These are phyloP conservation scores for Eulemur macaco DNA, from an alignment of 2,113 vertebrate genomes.

Conservation along the genomic window DNA sequence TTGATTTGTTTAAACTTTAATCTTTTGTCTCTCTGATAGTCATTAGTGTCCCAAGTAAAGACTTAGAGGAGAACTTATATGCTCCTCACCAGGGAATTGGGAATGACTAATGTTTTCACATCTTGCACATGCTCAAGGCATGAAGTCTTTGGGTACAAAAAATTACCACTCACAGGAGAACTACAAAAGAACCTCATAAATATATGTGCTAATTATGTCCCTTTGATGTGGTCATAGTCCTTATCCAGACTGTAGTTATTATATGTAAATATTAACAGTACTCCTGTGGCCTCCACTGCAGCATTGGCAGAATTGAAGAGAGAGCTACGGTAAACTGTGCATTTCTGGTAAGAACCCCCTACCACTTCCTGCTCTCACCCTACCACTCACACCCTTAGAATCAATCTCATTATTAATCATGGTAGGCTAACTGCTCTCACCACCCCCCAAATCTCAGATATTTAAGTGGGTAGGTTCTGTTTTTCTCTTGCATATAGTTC, in stretches of 20 bases:
- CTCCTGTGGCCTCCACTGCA: background rate
- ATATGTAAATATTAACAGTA: background rate
- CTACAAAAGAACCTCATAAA: background rate
- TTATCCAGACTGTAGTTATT: background rate
- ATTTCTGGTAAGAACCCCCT: background rate
- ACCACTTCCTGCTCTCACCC: background rate
- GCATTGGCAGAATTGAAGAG: background rate
- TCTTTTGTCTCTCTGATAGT: background rate
- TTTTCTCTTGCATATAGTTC: background rate
- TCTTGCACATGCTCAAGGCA: background rate
- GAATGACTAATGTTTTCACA: background rate
- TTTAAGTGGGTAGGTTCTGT: background rate
- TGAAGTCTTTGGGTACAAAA: background rate
- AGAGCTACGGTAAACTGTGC: accelerated
- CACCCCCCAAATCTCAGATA: background rate
- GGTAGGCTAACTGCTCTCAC: background rate
- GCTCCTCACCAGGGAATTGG: background rate
- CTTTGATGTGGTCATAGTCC: background rate
- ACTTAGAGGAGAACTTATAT: background rate
- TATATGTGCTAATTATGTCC: background rate
- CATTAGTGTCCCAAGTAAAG: background rate
- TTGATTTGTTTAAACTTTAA: background rate
- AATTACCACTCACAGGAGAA: background rate
- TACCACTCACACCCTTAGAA: background rate
- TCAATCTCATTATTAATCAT: background rate